Evolutionary conservation across 2,797 vertebrate species (phyloP).

Genomic region (Kryptolebias ocellatus): DNA sequence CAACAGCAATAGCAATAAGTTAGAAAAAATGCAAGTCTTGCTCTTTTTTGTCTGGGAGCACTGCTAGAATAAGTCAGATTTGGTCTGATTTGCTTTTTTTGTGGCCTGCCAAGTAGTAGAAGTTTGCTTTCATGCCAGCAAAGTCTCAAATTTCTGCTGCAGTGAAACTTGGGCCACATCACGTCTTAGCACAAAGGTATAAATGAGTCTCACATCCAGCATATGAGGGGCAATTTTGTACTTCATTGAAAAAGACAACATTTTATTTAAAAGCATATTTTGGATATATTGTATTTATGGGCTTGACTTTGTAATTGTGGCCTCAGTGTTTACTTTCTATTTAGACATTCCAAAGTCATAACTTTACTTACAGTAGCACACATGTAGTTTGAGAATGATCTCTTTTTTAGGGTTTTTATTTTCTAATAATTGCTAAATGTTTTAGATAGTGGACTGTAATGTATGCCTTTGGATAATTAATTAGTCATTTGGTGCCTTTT

Average conservation of each 20-base stretch:
- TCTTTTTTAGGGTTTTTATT: background rate
- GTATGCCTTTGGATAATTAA: background rate
- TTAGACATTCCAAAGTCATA: background rate
- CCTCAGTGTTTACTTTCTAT: background rate
- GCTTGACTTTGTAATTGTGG: background rate
- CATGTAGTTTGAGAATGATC: background rate
- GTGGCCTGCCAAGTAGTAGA: slow-evolving; percentile 35
- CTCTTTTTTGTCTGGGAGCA: too few relatives aligned
- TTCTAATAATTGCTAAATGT: background rate
- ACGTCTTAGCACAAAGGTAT: background rate
- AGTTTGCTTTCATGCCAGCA: slow-evolving; percentile 48
- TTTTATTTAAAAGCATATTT: background rate
- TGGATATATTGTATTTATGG: background rate
- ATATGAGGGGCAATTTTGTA: background rate
- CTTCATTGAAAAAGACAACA: background rate
- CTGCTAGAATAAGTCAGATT: slow-evolving; percentile 25
- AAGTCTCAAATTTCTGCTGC: slow-evolving; percentile 50
- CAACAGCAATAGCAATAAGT: background rate
- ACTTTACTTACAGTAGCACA: background rate
- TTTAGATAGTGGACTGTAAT: background rate
- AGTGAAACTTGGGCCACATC: slow-evolving; percentile 26
- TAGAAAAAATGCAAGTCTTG: background rate
- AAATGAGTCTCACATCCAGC: background rate
- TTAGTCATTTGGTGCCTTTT: background rate
- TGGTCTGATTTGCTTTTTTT: slow-evolving; percentile 30